Conservation (phyloP, 2,888 invertebrate genomes). For the Oligia latruncula region DNA sequence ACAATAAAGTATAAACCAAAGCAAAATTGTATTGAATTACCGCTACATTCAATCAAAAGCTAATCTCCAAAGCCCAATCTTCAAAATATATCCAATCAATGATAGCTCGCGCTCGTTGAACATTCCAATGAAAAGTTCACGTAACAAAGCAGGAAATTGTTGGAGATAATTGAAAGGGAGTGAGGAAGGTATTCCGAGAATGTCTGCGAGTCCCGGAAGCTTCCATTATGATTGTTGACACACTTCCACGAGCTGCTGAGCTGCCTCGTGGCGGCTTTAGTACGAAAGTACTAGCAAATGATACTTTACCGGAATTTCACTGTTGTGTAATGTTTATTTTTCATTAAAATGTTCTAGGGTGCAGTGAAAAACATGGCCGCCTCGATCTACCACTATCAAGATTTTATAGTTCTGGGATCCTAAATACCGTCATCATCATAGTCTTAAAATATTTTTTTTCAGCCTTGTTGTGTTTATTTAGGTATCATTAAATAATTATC, state of each 20-base stretch:
- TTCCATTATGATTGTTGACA: constrained; percentile 31
- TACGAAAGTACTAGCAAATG: background rate
- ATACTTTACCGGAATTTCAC: background rate
- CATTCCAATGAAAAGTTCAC: constrained; percentile 8
- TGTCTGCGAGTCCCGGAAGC: constrained; percentile 10
- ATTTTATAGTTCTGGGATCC: no score
- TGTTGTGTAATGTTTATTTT: background rate
- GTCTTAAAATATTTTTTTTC: background rate
- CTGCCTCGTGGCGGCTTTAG: constrained; percentile 13
- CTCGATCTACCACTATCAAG: background rate
- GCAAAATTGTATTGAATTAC: background rate
- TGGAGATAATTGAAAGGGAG: constrained; percentile 46
- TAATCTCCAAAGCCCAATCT: background rate
- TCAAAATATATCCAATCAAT: constrained; percentile 2
- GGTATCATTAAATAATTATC: background rate
- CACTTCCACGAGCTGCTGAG: constrained; percentile 1
- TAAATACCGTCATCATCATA: background rate
- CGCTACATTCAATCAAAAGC: background rate
- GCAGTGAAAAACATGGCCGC: background rate
- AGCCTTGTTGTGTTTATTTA: background rate
- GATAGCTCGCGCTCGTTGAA: background rate
- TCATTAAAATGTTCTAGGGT: background rate
- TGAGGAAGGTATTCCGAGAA: constrained; percentile 23
- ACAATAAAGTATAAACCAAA: background rate
- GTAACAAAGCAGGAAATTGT: constrained; percentile 45